A percentile compares a stretch with the other conserved stretches of the same genome.
Conservation (phyloP, 2,113 vertebrate species). For the Pseudonaja textilis region DNA sequence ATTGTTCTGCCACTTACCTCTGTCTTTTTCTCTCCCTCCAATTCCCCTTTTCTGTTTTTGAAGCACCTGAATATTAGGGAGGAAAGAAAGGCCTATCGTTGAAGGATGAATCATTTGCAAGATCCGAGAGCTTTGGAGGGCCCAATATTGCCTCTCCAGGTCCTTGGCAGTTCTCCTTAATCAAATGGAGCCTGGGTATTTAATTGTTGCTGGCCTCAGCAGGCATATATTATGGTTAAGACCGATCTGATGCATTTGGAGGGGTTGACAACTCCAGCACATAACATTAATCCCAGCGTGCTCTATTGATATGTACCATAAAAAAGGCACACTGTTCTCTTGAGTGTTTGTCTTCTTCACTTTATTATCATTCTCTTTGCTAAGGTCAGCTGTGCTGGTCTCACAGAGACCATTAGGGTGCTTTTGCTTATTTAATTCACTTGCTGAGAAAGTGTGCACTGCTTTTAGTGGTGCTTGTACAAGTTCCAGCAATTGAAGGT, state of each 20-base stretch:
- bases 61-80: not conserved
- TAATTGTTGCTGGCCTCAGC: not conserved
- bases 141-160: not conserved
- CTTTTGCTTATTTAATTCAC: slow-evolving; percentile 71
- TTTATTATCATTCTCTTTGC: slow-evolving; percentile 65
- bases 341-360: slow-evolving; percentile 66
- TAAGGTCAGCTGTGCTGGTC: slow-evolving; percentile 59
- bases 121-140: not conserved
- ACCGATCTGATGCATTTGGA: slow-evolving; percentile 36
- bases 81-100: not conserved
- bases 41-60: not conserved
- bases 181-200: not conserved
- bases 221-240: not conserved
- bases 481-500: slow-evolving; percentile 57
- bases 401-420: slow-evolving; percentile 62
- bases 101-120: not conserved
- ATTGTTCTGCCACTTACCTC: not conserved
- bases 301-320: slow-evolving; percentile 54
- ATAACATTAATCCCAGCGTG: slow-evolving; percentile 48
- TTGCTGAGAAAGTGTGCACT: slow-evolving; percentile 56
- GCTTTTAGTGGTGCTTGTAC: slow-evolving; percentile 70
- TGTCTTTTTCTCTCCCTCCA: not conserved
- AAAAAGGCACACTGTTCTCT: slow-evolving; percentile 53
- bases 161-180: not conserved
- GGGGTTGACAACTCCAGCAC: slow-evolving; percentile 49